These are phyloP conservation scores for Megaceryle torquata DNA, from an alignment of 2,113 vertebrate genomes.

Conservation along the genomic window DNA sequence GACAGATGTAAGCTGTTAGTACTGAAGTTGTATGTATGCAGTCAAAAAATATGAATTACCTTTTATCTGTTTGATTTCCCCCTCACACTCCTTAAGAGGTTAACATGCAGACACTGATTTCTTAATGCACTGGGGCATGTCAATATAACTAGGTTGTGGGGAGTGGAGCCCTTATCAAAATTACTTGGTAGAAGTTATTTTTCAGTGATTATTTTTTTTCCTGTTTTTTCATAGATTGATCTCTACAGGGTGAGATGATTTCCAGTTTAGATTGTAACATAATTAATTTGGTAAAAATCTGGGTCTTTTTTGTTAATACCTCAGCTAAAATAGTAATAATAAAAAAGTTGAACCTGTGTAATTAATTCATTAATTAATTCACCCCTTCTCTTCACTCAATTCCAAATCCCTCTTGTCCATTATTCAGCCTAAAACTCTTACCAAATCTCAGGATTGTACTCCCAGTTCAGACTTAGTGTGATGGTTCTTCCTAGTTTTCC, in stretches of 20 bases:
- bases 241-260: background rate
- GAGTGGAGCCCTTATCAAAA: background rate
- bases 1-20: background rate
- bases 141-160: background rate
- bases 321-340: background rate
- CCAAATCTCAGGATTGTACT: background rate
- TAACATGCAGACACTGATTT: background rate
- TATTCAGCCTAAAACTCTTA: background rate
- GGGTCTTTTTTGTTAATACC: fast-evolving
- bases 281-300: background rate
- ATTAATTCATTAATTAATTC: background rate
- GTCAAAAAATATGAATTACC: background rate
- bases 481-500: background rate
- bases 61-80: background rate
- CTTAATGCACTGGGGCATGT: background rate
- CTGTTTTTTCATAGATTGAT: no score
- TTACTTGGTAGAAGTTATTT: background rate
- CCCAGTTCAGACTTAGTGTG: background rate
- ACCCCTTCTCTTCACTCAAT: background rate
- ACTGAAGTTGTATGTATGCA: background rate
- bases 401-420: background rate
- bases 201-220: background rate
- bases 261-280: background rate
- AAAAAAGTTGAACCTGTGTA: background rate
- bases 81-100: background rate